Evolutionary conservation across 2,888 invertebrate species (phyloP).

Genomic region (Petrophora chlorosata): DNA sequence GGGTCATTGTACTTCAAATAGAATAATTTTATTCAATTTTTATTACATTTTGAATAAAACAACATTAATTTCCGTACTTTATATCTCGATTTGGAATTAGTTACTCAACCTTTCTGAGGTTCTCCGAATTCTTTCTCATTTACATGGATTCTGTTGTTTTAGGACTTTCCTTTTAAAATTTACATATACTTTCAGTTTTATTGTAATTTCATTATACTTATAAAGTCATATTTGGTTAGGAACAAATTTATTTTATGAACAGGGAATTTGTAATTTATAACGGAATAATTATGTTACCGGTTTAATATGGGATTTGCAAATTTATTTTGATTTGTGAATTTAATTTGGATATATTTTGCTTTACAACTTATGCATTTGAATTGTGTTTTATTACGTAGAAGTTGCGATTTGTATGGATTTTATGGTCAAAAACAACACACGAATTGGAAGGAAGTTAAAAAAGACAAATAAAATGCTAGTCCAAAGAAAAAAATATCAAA

Average conservation of each 20-base stretch:
- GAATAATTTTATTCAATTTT: background rate
- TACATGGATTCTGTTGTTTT: slow-evolving; percentile 14
- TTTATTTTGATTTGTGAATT: too few relatives aligned
- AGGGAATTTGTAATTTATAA: background rate
- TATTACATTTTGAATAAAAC: slow-evolving; percentile 1
- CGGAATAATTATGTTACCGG: too few relatives aligned
- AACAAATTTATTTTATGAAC: background rate
- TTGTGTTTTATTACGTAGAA: too few relatives aligned
- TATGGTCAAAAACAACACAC: too few relatives aligned
- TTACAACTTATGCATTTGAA: too few relatives aligned
- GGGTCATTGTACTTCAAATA: too few relatives aligned
- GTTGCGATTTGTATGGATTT: too few relatives aligned
- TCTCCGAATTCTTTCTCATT: slow-evolving; percentile 6
- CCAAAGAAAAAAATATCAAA: too few relatives aligned
- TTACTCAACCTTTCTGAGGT: slow-evolving; percentile 7
- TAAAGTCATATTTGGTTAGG: slow-evolving; percentile 9
- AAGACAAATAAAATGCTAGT: too few relatives aligned
- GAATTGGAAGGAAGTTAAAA: too few relatives aligned
- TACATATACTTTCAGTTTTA: slow-evolving; percentile 11
- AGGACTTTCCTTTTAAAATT: slow-evolving; percentile 9
- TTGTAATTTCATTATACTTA: slow-evolving; percentile 7
- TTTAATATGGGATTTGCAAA: too few relatives aligned
- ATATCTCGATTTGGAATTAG: slow-evolving; percentile 5
- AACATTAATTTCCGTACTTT: slow-evolving; percentile 4
- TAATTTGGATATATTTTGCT: too few relatives aligned